phyloP scores from a whole-genome alignment of 2,113 vertebrate species.

The Ammodramus savannarum region DNA sequence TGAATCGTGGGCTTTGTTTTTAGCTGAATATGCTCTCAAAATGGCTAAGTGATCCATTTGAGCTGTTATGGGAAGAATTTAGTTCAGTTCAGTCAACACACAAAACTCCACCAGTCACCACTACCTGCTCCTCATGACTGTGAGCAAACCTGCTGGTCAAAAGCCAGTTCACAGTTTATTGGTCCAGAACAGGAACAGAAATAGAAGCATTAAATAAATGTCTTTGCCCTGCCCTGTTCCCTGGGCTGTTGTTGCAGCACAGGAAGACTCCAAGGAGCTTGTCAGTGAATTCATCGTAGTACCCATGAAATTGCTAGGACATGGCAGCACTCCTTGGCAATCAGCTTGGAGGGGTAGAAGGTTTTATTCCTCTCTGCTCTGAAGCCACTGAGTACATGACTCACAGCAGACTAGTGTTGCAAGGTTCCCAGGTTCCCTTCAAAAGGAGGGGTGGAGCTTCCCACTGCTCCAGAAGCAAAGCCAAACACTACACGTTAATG shows the following conservation, averaged over 20 bases:
- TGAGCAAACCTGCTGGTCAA: not conserved
- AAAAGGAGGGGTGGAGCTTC: not conserved
- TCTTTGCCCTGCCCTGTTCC: not conserved
- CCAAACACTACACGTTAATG: not conserved
- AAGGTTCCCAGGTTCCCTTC: not conserved
- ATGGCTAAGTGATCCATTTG: not conserved
- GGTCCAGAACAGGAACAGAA: not conserved
- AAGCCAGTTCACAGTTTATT: not conserved
- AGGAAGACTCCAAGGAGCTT: not conserved
- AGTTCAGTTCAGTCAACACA: not conserved
- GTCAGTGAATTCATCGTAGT: not conserved
- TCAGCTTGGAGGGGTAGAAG: not conserved
- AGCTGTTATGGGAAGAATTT: not conserved
- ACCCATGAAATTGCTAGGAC: not conserved
- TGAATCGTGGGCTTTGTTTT: not conserved
- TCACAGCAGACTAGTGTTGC: not conserved
- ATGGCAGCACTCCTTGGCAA: not conserved
- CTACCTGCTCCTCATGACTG: not conserved
- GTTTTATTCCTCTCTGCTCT: not conserved
- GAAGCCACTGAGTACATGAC: not conserved
- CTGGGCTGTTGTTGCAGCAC: not conserved
- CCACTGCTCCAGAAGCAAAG: not conserved
- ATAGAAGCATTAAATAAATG: not conserved
- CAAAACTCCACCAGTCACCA: not conserved
- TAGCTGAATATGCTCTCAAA: not conserved